phyloP scores from a whole-genome alignment of 2,113 vertebrate species.

The Polypterus senegalus region DNA sequence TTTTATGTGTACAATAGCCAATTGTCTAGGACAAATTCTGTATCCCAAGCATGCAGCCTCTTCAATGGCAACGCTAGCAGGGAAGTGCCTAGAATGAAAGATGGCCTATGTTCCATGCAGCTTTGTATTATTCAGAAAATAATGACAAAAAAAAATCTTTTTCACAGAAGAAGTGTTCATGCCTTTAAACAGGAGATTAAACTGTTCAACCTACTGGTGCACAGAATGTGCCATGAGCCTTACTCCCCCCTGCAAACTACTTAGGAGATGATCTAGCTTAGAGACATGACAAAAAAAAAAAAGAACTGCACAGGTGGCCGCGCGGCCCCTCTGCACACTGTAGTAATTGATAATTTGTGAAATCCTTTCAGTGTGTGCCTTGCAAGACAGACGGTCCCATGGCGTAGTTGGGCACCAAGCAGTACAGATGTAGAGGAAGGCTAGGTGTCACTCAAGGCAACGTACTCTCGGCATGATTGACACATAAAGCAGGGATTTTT shows the following conservation, averaged over 20 bases:
- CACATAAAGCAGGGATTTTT: slow-evolving; percentile 39
- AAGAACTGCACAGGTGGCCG: slow-evolving; percentile 22
- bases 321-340: slow-evolving; percentile 17
- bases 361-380: slow-evolving; percentile 17
- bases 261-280: slow-evolving; percentile 17
- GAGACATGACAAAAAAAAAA: slow-evolving; percentile 13
- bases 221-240: neutral
- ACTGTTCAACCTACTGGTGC: neutral
- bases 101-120: too few relatives aligned
- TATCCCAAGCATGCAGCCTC: too few relatives aligned
- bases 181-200: slow-evolving; percentile 5
- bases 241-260: neutral
- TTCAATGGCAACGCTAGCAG: too few relatives aligned
- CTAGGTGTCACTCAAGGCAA: slow-evolving; percentile 29
- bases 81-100: too few relatives aligned
- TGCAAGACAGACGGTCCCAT: slow-evolving; percentile 28
- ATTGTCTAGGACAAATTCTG: too few relatives aligned
- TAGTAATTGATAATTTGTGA: slow-evolving; percentile 35
- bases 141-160: neutral
- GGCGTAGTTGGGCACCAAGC: slow-evolving; percentile 24
- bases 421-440: slow-evolving; percentile 35
- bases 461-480: slow-evolving; percentile 48
- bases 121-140: too few relatives aligned
- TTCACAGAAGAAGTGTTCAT: neutral
- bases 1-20: too few relatives aligned